Evolutionary conservation across 2,113 vertebrate species (phyloP).

Genomic region (Agapornis roseicollis): DNA sequence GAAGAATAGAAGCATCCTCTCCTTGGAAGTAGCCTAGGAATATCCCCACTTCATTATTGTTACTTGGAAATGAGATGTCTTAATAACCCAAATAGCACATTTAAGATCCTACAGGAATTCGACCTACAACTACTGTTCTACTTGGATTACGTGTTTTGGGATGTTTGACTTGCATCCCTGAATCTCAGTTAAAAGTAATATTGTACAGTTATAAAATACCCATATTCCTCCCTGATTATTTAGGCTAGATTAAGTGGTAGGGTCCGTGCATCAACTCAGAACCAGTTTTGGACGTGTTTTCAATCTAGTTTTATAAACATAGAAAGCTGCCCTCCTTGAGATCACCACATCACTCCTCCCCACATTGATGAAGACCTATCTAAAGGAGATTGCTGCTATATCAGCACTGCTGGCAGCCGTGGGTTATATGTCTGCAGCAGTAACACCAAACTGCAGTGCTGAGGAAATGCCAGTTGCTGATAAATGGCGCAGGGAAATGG

Average conservation of each 20-base stretch:
- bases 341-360: neutral
- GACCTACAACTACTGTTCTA: neutral
- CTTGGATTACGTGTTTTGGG: neutral
- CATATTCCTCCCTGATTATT: neutral
- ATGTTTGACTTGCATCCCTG: neutral
- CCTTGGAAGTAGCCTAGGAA: neutral
- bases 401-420: neutral
- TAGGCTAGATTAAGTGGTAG: neutral
- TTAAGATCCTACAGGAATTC: conserved; percentile 36
- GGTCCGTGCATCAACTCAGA: neutral
- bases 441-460: neutral
- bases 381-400: neutral
- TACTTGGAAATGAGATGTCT: conserved; percentile 11
- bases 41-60: neutral
- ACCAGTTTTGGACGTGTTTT: neutral
- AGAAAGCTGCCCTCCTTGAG: neutral
- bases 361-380: neutral
- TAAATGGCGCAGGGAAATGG: neutral
- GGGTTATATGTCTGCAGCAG: neutral
- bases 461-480: neutral
- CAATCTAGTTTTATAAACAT: neutral
- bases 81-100: neutral
- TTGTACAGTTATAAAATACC: neutral
- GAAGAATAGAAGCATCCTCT: neutral
- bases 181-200: neutral